phyloP scores from a whole-genome alignment of 2,888 invertebrate genomes.

The Dolomedes plantarius region DNA sequence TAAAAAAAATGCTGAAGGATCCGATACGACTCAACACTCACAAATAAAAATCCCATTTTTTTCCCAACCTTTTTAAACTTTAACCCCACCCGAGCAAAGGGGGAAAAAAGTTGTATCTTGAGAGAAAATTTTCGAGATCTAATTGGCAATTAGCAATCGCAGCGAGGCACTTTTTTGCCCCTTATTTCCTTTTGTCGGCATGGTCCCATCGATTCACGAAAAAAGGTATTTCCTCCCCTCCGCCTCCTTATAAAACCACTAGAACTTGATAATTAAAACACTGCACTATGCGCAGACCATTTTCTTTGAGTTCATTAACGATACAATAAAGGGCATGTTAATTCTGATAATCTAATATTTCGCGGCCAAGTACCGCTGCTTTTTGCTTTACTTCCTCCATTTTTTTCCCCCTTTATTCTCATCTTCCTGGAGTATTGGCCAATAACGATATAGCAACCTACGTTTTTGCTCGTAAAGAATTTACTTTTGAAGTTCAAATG shows the following conservation, averaged over 20 bases:
- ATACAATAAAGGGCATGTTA: slow-evolving; percentile 70
- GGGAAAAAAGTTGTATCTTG: slow-evolving; percentile 42
- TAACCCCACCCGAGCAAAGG: slow-evolving; percentile 61
- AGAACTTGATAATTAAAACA: slow-evolving; percentile 71
- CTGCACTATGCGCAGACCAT: slow-evolving; percentile 50
- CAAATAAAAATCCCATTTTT: slow-evolving; percentile 40
- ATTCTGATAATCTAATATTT: slow-evolving; percentile 72
- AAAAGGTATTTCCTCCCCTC: slow-evolving; percentile 54
- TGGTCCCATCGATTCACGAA: slow-evolving; percentile 59
- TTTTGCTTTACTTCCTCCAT: slow-evolving; percentile 54
- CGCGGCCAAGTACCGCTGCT: slow-evolving; percentile 66
- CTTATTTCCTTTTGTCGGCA: slow-evolving; percentile 69
- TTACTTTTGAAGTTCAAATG: slow-evolving; percentile 71
- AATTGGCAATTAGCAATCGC: slow-evolving; percentile 71
- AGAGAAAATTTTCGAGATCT: slow-evolving; percentile 65
- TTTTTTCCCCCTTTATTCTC: slow-evolving; percentile 33
- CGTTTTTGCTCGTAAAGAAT: slow-evolving; percentile 68
- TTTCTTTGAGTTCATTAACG: slow-evolving; percentile 70
- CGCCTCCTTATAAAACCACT: slow-evolving; percentile 69
- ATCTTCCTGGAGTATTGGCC: slow-evolving; percentile 62
- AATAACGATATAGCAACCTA: slow-evolving; percentile 67
- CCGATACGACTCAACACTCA: slow-evolving; percentile 52
- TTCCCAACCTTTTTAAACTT: slow-evolving; percentile 51
- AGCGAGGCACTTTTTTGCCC: slow-evolving; percentile 65
- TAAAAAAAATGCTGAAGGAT: slow-evolving; percentile 15